Conservation (phyloP, 2,113 vertebrate genomes). For the Hippolais icterina region DNA sequence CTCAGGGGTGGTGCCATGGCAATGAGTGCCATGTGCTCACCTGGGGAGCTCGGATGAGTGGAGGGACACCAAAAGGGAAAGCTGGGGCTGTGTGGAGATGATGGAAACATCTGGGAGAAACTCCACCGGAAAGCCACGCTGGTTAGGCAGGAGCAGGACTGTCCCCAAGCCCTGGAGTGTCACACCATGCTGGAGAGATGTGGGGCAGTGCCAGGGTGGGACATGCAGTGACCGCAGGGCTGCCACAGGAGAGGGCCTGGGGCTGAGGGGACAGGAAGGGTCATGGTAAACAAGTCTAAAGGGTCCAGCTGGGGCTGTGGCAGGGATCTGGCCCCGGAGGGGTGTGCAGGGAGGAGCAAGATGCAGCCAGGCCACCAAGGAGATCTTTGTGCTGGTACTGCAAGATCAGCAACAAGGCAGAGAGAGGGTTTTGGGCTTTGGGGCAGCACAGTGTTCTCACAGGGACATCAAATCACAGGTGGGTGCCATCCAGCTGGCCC, state of each 20-base stretch:
- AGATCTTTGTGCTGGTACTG: not conserved
- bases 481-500: not conserved
- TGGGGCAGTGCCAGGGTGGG: not conserved
- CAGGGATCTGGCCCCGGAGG: not conserved
- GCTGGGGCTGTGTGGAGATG: not conserved
- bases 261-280: not conserved
- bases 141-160: not conserved
- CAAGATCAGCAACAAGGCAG: not conserved
- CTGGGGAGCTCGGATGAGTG: not conserved
- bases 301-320: not conserved
- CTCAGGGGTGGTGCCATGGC: not conserved
- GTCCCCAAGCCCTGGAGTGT: not conserved
- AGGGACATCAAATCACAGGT: not conserved
- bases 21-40: not conserved
- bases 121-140: not conserved
- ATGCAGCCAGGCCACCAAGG: not conserved
- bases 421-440: not conserved
- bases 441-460: rapidly evolving
- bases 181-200: not conserved
- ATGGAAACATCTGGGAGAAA: not conserved
- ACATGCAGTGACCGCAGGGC: not conserved
- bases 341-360: not conserved
- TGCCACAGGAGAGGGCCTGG: not conserved
- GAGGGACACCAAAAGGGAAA: not conserved
- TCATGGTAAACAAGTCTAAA: not conserved